phyloP scores from a whole-genome alignment of 1,140 invertebrate genomes.

The Aculops lycopersici region DNA sequence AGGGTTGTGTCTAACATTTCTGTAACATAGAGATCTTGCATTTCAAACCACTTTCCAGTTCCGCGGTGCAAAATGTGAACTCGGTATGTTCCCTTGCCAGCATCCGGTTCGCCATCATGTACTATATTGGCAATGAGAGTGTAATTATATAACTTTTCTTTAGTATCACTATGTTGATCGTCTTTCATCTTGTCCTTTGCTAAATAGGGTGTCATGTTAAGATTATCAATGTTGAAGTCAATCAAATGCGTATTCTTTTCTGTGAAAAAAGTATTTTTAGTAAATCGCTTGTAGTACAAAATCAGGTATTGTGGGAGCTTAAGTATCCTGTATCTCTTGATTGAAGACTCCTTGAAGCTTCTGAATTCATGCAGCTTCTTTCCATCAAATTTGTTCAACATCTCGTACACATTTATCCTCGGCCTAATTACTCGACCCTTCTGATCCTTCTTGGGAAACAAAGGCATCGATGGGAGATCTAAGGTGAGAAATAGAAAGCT shows the following conservation, averaged over 20 bases:
- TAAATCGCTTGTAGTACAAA: slow-evolving; percentile 85
- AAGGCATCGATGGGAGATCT: slow-evolving; percentile 71
- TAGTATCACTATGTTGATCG: slow-evolving; percentile 27
- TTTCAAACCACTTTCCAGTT: slow-evolving; percentile 52
- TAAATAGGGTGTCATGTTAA: slow-evolving; percentile 86
- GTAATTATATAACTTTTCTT: slow-evolving; percentile 50
- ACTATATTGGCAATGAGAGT: slow-evolving; percentile 92
- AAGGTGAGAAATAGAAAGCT: slow-evolving; percentile 83
- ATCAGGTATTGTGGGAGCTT: slow-evolving; percentile 77
- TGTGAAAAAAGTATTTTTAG: slow-evolving; percentile 90
- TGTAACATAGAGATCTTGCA: slow-evolving; percentile 93
- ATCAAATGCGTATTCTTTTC: slow-evolving; percentile 99
- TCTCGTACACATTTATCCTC: slow-evolving; percentile 69
- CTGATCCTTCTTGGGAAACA: slow-evolving; percentile 72
- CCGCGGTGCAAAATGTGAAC: slow-evolving; percentile 77
- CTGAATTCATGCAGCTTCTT: slow-evolving; percentile 86
- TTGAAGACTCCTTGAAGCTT: slow-evolving; percentile 90
- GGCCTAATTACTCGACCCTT: slow-evolving; percentile 95
- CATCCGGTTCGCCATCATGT: slow-evolving; percentile 76
- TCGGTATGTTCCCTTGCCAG: slow-evolving; percentile 53
- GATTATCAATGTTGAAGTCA: slow-evolving; percentile 90
- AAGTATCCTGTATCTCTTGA: slow-evolving; percentile 86
- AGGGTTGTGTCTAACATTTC: slow-evolving; percentile 95
- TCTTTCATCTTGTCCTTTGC: slow-evolving; percentile 16
- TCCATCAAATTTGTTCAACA: slow-evolving; percentile 86